Evolutionary conservation across 2,113 vertebrate genomes (phyloP).

Genomic region (Fulica atra): DNA sequence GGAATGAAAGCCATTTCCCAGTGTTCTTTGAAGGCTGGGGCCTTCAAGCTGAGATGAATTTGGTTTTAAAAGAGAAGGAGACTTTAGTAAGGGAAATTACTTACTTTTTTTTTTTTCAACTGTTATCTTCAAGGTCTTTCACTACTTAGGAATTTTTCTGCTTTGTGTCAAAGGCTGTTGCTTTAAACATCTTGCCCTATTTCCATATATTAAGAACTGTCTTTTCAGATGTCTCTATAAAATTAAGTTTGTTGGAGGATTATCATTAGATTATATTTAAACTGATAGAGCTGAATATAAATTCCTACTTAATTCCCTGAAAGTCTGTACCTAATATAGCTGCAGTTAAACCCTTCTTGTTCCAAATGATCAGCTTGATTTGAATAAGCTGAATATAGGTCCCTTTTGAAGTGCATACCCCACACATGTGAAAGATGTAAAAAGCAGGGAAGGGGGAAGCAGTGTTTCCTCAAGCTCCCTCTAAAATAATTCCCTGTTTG

Average conservation of each 20-base stretch:
- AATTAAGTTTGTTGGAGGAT: constrained; percentile 25
- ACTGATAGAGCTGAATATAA: constrained; percentile 13
- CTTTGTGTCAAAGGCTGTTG: constrained; percentile 28
- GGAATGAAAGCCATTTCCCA: background rate
- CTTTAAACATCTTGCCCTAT: constrained; percentile 50
- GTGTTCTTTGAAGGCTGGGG: background rate
- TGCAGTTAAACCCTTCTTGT: constrained; percentile 20
- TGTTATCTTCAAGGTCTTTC: background rate
- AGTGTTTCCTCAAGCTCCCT: background rate
- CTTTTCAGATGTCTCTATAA: background rate
- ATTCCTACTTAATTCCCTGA: constrained; percentile 43
- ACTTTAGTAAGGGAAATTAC: background rate
- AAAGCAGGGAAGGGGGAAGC: background rate
- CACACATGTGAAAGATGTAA: background rate
- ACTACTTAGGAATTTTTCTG: background rate
- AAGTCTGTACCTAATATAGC: constrained; percentile 40
- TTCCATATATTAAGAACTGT: constrained; percentile 52
- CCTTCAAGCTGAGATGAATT: background rate
- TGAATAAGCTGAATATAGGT: background rate
- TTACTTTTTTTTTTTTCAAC: background rate
- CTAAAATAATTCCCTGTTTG: background rate
- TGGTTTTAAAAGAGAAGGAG: background rate
- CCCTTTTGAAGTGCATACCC: constrained; percentile 1
- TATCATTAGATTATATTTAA: constrained; percentile 43
- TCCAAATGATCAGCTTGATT: background rate